Evolutionary conservation across 2,113 vertebrate species (phyloP), one percentile per base, ranked within the genome.

Genomic region (Hypomesus transpacificus): DNA sequence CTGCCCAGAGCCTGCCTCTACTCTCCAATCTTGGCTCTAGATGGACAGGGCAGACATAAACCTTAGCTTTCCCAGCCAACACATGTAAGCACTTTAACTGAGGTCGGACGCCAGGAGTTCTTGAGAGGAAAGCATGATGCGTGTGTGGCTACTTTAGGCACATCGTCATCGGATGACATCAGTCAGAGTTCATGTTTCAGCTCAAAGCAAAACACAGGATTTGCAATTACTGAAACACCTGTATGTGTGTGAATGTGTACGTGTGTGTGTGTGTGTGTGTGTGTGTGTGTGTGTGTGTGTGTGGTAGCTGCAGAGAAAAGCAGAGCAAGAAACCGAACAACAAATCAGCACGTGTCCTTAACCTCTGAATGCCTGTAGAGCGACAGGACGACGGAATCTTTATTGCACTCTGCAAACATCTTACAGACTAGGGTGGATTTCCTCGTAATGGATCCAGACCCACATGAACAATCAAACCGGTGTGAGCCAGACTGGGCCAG

Each of bases 21-120:
- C 54, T 63, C 54, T 68, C 73, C 66, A 54, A 53, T 51, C 69
- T 68, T 62, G 68, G 64, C 75, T 79, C 21, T 51, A 3, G 66
- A 63, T 73, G 61, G 24, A 54, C 64, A 14, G 66, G 75, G 73
- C 75, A 46, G 69, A 62, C 31, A 20, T 3, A 57, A 20, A 34
- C 74, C 1, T 0, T 74, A 76, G 22, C 69, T 61, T 65, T 68
- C 26, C n/a, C 20, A 75, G 21, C 17, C 14, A 39, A 70, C 83
- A 83, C 50, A 26, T 86, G 83, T 9, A 64, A 68, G 54, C 73
- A 63, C 68, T 85, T 84, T 84, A 69, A 61, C 50, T 21, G n/a
- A 50, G 64, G 62, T 71, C 11, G 2, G 1, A 54, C 59, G 59
- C 81, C 84, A 75, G 59, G 73, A 53, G 63, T 1, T 64, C 34